phyloP scores from a whole-genome alignment of 2,888 invertebrate species.

The Platycnemis pennipes region DNA sequence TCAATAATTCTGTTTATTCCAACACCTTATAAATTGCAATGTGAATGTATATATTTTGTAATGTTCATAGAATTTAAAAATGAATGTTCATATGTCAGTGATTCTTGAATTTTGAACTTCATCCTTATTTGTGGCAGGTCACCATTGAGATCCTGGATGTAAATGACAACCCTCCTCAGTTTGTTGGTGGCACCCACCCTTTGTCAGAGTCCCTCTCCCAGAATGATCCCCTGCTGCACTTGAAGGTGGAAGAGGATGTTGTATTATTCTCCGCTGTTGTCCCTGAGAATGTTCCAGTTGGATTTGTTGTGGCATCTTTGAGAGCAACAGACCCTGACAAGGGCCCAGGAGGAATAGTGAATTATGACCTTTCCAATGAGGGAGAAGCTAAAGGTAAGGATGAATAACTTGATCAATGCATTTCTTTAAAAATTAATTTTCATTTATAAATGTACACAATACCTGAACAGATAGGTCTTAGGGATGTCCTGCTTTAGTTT shows the following conservation, averaged over 20 bases:
- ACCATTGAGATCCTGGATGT: slow-evolving; percentile 87
- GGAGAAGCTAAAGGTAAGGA: slow-evolving; percentile 85
- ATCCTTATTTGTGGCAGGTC: slow-evolving; percentile 77
- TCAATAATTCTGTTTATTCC: too few relatives aligned
- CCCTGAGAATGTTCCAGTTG: slow-evolving; percentile 87
- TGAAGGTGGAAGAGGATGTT: slow-evolving; percentile 69
- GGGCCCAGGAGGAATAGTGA: slow-evolving; percentile 86
- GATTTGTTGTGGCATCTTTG: slow-evolving; percentile 85
- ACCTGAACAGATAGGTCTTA: too few relatives aligned
- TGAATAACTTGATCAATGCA: not conserved
- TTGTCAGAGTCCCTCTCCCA: slow-evolving; percentile 32
- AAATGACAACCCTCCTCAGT: slow-evolving; percentile 89
- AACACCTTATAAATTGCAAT: too few relatives aligned
- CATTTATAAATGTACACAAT: too few relatives aligned
- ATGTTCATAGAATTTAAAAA: too few relatives aligned
- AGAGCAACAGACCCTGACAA: slow-evolving; percentile 89
- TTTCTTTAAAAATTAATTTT: too few relatives aligned
- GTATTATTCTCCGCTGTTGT: slow-evolving; percentile 86
- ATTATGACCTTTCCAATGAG: slow-evolving; percentile 87
- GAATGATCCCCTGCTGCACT: slow-evolving; percentile 50
- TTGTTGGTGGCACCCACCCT: slow-evolving; percentile 76
- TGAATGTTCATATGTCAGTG: too few relatives aligned
- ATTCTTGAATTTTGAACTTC: not conserved
- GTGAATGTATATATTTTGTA: too few relatives aligned
- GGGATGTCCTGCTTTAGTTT: too few relatives aligned